Percentiles rank a stretch among this genome's conserved stretches.
These are phyloP conservation scores for Sceliomorpha sp. DNA, from an alignment of 2,888 invertebrate genomes.

Conservation along the genomic window DNA sequence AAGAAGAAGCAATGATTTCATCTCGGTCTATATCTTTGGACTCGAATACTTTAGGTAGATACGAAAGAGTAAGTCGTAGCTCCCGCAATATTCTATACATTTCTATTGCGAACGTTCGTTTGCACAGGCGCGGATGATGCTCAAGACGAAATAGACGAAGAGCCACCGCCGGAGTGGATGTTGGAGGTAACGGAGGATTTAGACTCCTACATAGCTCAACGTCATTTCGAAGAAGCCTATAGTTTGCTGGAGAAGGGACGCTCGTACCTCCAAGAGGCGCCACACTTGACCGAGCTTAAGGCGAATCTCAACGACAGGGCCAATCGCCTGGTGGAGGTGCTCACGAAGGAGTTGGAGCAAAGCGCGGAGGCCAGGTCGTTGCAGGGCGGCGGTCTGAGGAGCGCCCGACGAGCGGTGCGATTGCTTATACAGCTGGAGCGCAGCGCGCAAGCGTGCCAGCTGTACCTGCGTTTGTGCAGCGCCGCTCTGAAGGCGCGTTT, in stretches of 20 bases:
- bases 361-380: conserved; percentile 92
- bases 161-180: conserved; percentile 90
- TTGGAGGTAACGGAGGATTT: conserved; percentile 95
- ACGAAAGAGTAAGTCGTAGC: too few species aligned
- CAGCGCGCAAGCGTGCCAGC: conserved; percentile 89
- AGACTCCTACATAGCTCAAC: conserved; percentile 96
- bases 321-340: conserved; percentile 89
- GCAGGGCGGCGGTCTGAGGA: conserved; percentile 91
- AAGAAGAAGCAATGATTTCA: conserved; percentile 51
- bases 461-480: conserved; percentile 90
- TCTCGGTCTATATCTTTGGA: conserved; percentile 72
- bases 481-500: conserved; percentile 90
- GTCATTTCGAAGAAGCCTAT: conserved; percentile 96
- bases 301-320: conserved; percentile 82
- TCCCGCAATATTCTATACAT: too few species aligned
- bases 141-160: conserved; percentile 65
- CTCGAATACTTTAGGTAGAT: conserved; percentile 68
- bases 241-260: conserved; percentile 87
- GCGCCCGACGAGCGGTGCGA: conserved; percentile 90
- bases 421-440: conserved; percentile 90
- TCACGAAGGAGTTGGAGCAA: conserved; percentile 93
- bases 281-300: conserved; percentile 81
- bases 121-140: conserved; percentile 63
- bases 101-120: too few species aligned
- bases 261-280: conserved; percentile 81